Conservation (phyloP, 2,797 vertebrate genomes). For the Sebastes iracundus region DNA sequence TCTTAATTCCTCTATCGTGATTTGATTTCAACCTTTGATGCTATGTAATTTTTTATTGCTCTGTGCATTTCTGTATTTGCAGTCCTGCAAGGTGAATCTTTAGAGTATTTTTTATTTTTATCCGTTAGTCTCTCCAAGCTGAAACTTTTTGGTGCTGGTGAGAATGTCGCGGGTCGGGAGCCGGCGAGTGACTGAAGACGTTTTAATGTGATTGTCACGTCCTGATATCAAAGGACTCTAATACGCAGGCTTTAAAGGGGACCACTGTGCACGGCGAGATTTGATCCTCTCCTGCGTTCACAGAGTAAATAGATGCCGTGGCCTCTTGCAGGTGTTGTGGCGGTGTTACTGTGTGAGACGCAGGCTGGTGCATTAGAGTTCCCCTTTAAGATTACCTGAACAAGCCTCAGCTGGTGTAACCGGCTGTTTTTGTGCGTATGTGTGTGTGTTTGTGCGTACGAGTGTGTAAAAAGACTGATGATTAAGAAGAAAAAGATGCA, state of each 20-base stretch:
- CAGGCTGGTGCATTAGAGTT: constrained; percentile 39
- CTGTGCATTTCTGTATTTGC: constrained; percentile 85
- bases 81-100: constrained; percentile 81
- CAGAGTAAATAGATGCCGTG: constrained; percentile 3
- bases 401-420: constrained; percentile 62
- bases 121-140: constrained; percentile 71
- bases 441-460: constrained; percentile 16
- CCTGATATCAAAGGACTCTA: constrained; percentile 71
- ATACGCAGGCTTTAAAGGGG: constrained; percentile 63
- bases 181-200: constrained; percentile 46
- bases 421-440: constrained; percentile 41
- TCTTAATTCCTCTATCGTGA: constrained; percentile 83
- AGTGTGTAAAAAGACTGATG: constrained; percentile 17
- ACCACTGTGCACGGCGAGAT: constrained; percentile 42
- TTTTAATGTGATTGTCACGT: constrained; percentile 63
- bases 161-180: constrained; percentile 43
- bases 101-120: constrained; percentile 80
- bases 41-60: constrained; percentile 83
- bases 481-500: constrained; percentile 54
- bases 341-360: constrained; percentile 37
- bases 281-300: constrained; percentile 27
- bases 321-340: constrained; percentile 46
- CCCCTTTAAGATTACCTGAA: constrained; percentile 59
- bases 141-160: constrained; percentile 77
- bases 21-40: constrained; percentile 80